A percentile compares a stretch with the other conserved stretches of the same genome.
Evolutionary conservation across 1,140 invertebrate species (phyloP).

Genomic region (Trichonephila clavata): DNA sequence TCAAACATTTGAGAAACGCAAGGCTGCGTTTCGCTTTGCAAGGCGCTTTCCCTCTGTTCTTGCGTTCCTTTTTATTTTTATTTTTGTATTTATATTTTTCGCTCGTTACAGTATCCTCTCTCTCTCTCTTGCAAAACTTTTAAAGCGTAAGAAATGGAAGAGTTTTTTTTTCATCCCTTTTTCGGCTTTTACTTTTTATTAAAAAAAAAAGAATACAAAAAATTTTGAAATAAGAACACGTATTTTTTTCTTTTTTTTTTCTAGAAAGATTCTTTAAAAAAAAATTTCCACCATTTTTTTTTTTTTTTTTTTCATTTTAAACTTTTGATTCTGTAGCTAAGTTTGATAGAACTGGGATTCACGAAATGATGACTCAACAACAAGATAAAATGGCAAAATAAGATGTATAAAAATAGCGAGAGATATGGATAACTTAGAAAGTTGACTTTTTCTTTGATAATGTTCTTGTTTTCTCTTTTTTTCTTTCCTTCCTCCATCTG

Average conservation of each 20-base stretch:
- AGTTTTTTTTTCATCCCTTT: neutral
- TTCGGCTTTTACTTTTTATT: slow-evolving; percentile 54
- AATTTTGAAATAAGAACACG: slow-evolving; percentile 58
- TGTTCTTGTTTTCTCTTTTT: neutral
- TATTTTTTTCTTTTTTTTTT: slow-evolving; percentile 31
- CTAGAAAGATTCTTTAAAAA: slow-evolving; percentile 1
- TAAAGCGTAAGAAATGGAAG: slow-evolving; percentile 57
- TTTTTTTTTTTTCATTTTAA: slow-evolving; percentile 14
- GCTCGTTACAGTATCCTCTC: slow-evolving; percentile 58
- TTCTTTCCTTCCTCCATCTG: neutral
- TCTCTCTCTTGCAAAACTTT: slow-evolving; percentile 48
- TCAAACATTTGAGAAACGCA: slow-evolving; percentile 72
- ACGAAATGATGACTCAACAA: slow-evolving; percentile 56
- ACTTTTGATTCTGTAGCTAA: slow-evolving; percentile 51
- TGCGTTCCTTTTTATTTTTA: slow-evolving; percentile 21
- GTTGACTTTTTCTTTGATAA: slow-evolving; percentile 1
- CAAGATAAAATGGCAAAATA: slow-evolving; percentile 51
- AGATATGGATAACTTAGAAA: slow-evolving; percentile 21
- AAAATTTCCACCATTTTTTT: neutral
- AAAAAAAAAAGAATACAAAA: neutral
- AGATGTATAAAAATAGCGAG: slow-evolving; percentile 28
- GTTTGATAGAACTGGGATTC: slow-evolving; percentile 58
- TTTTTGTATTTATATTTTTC: slow-evolving; percentile 60
- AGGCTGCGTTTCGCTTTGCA: slow-evolving; percentile 56
- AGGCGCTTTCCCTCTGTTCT: slow-evolving; percentile 43